phyloP scores from a whole-genome alignment of 2,113 vertebrate species.

The Calidris pygmaea region DNA sequence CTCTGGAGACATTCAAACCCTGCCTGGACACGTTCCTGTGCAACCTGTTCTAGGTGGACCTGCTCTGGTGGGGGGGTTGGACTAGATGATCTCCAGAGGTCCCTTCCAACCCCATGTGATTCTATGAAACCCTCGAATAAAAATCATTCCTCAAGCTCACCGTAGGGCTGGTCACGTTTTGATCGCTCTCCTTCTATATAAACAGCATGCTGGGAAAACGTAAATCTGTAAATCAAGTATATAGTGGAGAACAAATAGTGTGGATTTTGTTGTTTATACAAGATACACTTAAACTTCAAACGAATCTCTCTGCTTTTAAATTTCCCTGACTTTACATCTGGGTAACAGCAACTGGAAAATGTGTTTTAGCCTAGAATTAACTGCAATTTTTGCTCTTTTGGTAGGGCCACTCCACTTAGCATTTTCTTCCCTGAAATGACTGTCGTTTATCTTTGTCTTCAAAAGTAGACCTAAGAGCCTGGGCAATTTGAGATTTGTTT shows the following conservation, averaged over 20 bases:
- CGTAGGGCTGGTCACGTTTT: not conserved
- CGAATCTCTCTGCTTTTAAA: rapidly evolving
- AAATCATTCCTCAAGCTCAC: rapidly evolving
- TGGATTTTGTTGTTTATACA: not conserved
- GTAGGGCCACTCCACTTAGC: rapidly evolving
- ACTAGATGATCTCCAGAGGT: no score
- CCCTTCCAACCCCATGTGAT: no score
- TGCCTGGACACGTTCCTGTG: no score
- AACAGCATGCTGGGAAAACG: not conserved
- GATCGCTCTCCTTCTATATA: rapidly evolving
- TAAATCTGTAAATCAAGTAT: rapidly evolving
- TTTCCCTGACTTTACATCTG: not conserved
- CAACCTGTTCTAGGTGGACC: no score
- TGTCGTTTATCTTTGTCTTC: rapidly evolving
- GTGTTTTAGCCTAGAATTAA: not conserved
- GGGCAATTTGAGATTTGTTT: no score
- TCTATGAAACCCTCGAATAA: no score
- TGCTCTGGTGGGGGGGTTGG: no score
- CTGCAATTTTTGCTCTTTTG: rapidly evolving
- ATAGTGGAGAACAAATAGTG: no score
- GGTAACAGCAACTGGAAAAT: not conserved
- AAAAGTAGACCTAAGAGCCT: not conserved
- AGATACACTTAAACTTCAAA: not conserved
- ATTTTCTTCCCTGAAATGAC: not conserved
- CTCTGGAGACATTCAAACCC: no score